These are phyloP conservation scores for Arnoldichthys spilopterus DNA, from an alignment of 2,797 vertebrate species.

Conservation along the genomic window DNA sequence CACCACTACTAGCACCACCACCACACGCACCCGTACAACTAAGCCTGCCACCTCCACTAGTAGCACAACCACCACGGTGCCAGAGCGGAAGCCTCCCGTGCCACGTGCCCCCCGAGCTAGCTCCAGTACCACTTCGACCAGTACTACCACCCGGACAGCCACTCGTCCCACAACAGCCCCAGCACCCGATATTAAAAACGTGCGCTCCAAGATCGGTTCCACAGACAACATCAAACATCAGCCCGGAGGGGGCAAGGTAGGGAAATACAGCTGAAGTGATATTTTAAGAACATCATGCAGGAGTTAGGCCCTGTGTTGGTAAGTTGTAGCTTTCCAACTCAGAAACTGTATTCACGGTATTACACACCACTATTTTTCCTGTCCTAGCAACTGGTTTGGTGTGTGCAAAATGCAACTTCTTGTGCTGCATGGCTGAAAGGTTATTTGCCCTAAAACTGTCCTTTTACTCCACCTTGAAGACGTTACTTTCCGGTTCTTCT, in stretches of 20 bases:
- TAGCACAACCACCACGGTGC: conserved; percentile 48
- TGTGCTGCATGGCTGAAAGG: neutral
- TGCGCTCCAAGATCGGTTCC: conserved; percentile 92
- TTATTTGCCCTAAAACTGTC: neutral
- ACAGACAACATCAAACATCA: conserved; percentile 98
- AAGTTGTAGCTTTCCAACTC: neutral
- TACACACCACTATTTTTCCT: neutral
- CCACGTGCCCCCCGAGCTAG: conserved; percentile 66
- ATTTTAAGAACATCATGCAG: neutral
- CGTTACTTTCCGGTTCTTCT: neutral
- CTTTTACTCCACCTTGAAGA: neutral
- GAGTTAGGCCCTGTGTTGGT: neutral
- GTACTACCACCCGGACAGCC: conserved; percentile 63
- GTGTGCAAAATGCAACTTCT: neutral
- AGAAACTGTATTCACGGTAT: neutral
- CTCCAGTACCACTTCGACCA: conserved; percentile 40
- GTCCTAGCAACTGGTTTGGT: neutral
- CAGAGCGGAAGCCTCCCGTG: conserved; percentile 78
- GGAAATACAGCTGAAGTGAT: neutral
- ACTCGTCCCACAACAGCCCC: conserved; percentile 67
- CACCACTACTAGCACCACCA: conserved; percentile 53
- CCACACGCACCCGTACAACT: conserved; percentile 60
- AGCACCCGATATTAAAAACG: conserved; percentile 80
- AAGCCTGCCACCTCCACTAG: conserved; percentile 67
- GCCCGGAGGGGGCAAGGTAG: conserved; percentile 95